Evolutionary conservation across 2,797 vertebrate species (phyloP).

Genomic region (Chaetophractus vellerosus): DNA sequence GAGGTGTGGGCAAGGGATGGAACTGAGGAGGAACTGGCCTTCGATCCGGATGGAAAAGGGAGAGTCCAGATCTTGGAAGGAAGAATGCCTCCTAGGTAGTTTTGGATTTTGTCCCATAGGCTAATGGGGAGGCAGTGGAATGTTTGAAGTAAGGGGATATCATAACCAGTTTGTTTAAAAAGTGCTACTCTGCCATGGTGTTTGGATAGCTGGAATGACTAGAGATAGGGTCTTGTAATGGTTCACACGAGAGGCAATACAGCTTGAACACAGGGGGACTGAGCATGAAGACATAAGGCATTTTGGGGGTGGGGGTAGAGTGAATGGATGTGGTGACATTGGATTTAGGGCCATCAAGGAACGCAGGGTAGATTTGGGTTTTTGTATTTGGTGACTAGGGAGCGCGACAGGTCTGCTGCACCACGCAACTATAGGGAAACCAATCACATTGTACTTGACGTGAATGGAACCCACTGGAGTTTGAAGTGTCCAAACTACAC

Average conservation of each 20-base stretch:
- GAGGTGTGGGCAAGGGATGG: no score
- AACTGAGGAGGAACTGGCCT: no score
- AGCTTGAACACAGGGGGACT: no score
- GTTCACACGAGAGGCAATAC: fast-evolving
- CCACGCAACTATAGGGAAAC: fast-evolving
- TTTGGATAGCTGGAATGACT: no score
- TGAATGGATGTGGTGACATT: background rate
- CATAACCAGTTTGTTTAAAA: no score
- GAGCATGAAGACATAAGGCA: fast-evolving
- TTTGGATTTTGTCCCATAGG: background rate
- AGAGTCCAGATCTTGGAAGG: background rate
- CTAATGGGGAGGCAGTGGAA: fast-evolving
- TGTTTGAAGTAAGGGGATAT: background rate
- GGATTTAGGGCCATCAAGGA: no score
- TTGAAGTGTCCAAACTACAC: background rate
- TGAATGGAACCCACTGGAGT: background rate
- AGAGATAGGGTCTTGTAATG: background rate
- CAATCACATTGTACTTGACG: fast-evolving
- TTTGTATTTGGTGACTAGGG: background rate
- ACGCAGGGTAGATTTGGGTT: background rate
- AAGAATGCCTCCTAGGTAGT: no score
- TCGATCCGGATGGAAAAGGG: no score
- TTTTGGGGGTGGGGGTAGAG: fast-evolving
- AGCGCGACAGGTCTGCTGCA: fast-evolving
- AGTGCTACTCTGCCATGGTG: no score